Evolutionary conservation across 2,113 vertebrate species (phyloP).

Genomic region (Tonatia bakeri): DNA sequence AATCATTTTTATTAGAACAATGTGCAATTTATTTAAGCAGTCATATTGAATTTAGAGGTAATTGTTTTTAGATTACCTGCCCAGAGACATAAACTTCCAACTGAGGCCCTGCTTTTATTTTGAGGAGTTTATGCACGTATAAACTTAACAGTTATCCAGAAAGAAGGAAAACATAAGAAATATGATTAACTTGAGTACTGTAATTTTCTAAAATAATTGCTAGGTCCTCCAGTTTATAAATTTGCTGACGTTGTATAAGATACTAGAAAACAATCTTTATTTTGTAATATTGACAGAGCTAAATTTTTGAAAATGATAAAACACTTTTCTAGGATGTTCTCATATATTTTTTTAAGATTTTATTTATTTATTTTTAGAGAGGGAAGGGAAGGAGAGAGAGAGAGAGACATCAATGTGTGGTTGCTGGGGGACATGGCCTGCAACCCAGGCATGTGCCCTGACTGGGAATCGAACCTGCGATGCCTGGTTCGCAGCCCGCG

Average conservation of each 20-base stretch:
- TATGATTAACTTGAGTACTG: neutral
- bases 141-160: neutral
- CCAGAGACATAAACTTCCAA: neutral
- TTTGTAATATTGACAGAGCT: neutral
- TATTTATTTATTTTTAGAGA: too few species aligned
- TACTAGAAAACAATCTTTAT: neutral
- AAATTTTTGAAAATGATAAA: neutral
- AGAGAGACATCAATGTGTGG: too few species aligned
- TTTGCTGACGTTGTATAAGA: neutral
- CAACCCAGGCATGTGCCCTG: too few species aligned
- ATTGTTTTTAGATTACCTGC: neutral
- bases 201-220: neutral
- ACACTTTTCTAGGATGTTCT: neutral
- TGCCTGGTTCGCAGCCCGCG: too few species aligned
- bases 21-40: neutral
- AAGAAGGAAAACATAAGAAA: neutral
- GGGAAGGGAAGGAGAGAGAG: too few species aligned
- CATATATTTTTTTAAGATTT: too few species aligned
- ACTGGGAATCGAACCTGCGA: too few species aligned
- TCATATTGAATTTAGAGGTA: neutral
- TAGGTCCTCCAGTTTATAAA: neutral
- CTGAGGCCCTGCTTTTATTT: neutral
- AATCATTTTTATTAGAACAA: neutral
- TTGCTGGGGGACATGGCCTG: too few species aligned
- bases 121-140: neutral